Conservation (phyloP, 2,888 invertebrate genomes). For the Teleiodes luculella region DNA sequence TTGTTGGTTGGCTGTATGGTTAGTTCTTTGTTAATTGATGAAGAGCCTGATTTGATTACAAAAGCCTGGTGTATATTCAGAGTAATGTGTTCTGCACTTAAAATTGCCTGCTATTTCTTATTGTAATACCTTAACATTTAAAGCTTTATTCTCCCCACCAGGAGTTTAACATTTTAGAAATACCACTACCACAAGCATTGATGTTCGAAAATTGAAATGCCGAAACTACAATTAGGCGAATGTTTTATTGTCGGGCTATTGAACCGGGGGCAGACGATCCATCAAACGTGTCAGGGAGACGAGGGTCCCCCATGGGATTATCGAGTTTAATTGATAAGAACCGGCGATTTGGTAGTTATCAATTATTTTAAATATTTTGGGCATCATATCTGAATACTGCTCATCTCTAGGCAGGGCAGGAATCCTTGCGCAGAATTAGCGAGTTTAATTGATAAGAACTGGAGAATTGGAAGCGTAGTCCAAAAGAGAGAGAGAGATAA, state of each 20-base stretch:
- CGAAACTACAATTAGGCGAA: conserved; percentile 12
- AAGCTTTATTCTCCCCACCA: background rate
- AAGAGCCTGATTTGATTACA: too few relatives aligned
- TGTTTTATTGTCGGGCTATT: conserved; percentile 64
- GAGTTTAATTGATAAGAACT: conserved; percentile 20
- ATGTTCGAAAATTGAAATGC: conserved; percentile 24
- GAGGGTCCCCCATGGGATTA: conserved; percentile 34
- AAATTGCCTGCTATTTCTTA: too few relatives aligned
- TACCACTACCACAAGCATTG: conserved; percentile 19
- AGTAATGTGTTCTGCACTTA: too few relatives aligned
- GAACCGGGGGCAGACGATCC: conserved; percentile 58
- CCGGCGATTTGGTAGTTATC: conserved; percentile 13
- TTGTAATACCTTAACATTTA: too few relatives aligned
- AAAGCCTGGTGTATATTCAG: too few relatives aligned
- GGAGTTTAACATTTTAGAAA: conserved; percentile 3
- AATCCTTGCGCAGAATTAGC: too few relatives aligned
- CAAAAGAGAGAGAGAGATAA: too few relatives aligned
- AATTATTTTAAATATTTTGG: too few relatives aligned
- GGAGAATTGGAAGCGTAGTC: conserved; percentile 16
- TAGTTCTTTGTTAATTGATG: too few relatives aligned
- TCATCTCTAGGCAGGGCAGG: too few relatives aligned
- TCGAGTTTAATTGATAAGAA: conserved; percentile 22
- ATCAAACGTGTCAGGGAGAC: conserved; percentile 53
- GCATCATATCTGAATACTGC: too few relatives aligned
- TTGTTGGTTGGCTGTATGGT: too few relatives aligned